phyloP scores from a whole-genome alignment of 2,797 vertebrate species.

The Leptatherina wallacei region DNA sequence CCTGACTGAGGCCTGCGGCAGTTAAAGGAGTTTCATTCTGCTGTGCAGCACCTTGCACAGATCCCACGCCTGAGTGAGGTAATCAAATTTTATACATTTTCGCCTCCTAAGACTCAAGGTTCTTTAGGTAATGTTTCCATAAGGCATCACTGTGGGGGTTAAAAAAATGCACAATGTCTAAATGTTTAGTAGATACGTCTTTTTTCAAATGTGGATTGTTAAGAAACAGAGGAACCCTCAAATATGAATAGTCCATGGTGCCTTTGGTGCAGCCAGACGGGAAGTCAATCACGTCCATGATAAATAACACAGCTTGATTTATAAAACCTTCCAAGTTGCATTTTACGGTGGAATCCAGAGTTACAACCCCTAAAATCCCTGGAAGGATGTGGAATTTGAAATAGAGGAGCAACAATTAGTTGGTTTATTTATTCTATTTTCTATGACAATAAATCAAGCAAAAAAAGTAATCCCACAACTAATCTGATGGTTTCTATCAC shows the following conservation, averaged over 20 bases:
- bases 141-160: constrained; percentile 4
- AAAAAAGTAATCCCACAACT: not conserved
- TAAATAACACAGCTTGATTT: constrained; percentile 49
- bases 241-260: constrained; percentile 36
- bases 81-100: constrained; percentile 32
- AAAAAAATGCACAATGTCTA: constrained; percentile 12
- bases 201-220: not conserved
- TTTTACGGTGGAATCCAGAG: not conserved
- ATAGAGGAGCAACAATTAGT: too few species aligned
- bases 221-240: constrained; percentile 16
- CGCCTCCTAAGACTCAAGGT: constrained; percentile 7
- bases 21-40: constrained; percentile 30
- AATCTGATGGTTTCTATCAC: not conserved
- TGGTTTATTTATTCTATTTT: too few species aligned
- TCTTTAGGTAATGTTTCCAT: constrained; percentile 2
- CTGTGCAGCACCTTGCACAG: constrained; percentile 19
- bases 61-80: constrained; percentile 19
- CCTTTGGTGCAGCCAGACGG: constrained; percentile 22
- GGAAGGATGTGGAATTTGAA: not conserved
- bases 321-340: constrained; percentile 18
- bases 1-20: constrained; percentile 42
- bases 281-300: constrained; percentile 46
- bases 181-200: not conserved
- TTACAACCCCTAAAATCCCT: not conserved
- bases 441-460: too few species aligned